Evolutionary conservation across 1,140 invertebrate genomes (phyloP).

Genomic region (Plutomurus gul): DNA sequence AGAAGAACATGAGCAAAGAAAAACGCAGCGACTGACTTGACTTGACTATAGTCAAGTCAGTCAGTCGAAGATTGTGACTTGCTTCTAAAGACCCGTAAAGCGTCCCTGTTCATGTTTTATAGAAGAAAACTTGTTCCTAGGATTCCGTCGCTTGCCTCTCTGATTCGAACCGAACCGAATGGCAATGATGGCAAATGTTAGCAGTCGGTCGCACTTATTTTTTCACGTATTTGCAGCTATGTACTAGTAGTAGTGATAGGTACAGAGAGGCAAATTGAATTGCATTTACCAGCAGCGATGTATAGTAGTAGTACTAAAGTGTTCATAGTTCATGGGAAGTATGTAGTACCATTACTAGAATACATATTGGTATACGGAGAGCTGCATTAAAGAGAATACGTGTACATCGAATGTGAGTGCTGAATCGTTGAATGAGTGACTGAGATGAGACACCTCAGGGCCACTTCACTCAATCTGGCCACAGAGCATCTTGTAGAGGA

Average conservation of each 20-base stretch:
- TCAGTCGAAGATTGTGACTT: background rate
- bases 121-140: background rate
- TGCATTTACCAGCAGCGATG: background rate
- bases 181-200: background rate
- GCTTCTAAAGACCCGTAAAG: background rate
- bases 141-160: background rate
- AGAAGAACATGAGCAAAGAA: background rate
- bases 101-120: background rate
- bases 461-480: no score
- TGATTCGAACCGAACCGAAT: constrained; percentile 4
- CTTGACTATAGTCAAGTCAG: background rate
- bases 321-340: background rate
- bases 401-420: no score
- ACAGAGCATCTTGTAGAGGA: no score
- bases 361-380: background rate
- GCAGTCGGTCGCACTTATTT: background rate
- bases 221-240: background rate
- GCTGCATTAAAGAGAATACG: no score
- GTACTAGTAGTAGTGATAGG: background rate
- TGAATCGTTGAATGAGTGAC: no score
- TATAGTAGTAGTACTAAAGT: background rate
- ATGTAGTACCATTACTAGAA: background rate
- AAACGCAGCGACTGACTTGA: no score
- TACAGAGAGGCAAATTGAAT: background rate
- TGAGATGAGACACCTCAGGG: no score